These are phyloP conservation scores for Leuctra nigra DNA, from an alignment of 2,888 invertebrate species.

Conservation along the genomic window DNA sequence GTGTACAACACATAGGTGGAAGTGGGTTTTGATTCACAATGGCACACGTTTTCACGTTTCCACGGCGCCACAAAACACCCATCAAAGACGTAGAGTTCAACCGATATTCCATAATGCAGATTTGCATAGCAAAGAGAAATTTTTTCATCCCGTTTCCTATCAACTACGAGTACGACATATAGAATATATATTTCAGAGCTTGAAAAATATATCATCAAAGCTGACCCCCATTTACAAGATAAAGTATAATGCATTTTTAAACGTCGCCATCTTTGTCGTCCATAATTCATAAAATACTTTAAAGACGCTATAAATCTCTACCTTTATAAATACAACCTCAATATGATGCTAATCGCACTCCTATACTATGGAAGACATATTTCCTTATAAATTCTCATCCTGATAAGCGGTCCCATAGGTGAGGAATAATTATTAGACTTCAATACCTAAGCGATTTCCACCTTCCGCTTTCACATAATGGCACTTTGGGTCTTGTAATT, in stretches of 20 bases:
- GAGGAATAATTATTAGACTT: neutral
- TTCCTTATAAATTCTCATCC: neutral
- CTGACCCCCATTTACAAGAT: conserved; percentile 1
- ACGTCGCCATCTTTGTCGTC: too few species aligned
- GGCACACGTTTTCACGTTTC: too few species aligned
- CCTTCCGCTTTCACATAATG: conserved; percentile 7
- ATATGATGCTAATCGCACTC: conserved; percentile 9
- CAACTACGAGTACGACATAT: neutral
- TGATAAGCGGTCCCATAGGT: neutral
- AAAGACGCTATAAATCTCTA: conserved; percentile 10
- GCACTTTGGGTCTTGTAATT: conserved; percentile 12
- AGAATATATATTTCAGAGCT: neutral
- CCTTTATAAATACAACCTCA: conserved; percentile 2
- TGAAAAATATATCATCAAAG: conserved; percentile 6
- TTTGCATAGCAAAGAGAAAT: conserved; percentile 1
- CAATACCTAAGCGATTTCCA: conserved; percentile 13
- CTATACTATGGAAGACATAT: neutral
- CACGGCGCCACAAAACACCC: too few species aligned
- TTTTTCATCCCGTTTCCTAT: too few species aligned
- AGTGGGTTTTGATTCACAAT: neutral
- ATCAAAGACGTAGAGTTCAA: neutral
- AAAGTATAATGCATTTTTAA: neutral
- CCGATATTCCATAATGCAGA: neutral
- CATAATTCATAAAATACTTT: neutral
- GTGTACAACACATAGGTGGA: neutral